Evolutionary conservation across 2,113 vertebrate genomes (phyloP).

Genomic region (Neodon shergylaensis): DNA sequence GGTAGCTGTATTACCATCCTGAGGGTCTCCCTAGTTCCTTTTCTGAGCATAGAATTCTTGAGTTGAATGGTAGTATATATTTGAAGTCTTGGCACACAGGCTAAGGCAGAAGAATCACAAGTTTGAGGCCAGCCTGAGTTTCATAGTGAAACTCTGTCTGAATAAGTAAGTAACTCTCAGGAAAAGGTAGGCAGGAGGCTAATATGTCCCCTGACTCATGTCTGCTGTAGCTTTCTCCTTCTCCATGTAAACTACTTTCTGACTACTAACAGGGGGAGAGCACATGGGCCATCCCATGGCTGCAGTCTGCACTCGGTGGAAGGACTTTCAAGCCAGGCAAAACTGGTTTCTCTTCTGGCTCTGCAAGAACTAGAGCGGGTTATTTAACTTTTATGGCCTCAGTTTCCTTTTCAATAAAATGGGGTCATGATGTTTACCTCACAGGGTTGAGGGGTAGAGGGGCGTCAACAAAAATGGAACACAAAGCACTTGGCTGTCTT

Average conservation of each 20-base stretch:
- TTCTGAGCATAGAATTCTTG: background rate
- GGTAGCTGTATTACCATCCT: background rate
- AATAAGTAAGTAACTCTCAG: background rate
- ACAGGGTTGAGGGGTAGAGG: too few relatives aligned
- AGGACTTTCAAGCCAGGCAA: background rate
- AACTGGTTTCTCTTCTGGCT: background rate
- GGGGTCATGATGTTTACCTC: background rate
- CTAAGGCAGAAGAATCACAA: background rate
- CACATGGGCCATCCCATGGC: background rate
- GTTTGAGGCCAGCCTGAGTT: background rate
- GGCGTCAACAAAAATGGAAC: slow-evolving; percentile 8
- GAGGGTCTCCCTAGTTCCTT: background rate
- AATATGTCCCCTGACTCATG: background rate
- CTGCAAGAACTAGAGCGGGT: background rate
- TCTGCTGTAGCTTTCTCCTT: background rate
- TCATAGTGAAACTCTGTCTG: background rate
- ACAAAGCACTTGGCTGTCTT: background rate
- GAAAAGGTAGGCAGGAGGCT: background rate
- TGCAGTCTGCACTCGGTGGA: background rate
- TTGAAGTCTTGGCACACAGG: background rate
- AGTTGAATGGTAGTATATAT: background rate
- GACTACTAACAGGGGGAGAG: background rate
- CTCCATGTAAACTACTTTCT: background rate
- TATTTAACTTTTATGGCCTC: background rate
- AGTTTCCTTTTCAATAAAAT: slow-evolving; percentile 20